These are phyloP conservation scores for Apodemia hepburni DNA, from an alignment of 2,888 invertebrate species.

Conservation along the genomic window DNA sequence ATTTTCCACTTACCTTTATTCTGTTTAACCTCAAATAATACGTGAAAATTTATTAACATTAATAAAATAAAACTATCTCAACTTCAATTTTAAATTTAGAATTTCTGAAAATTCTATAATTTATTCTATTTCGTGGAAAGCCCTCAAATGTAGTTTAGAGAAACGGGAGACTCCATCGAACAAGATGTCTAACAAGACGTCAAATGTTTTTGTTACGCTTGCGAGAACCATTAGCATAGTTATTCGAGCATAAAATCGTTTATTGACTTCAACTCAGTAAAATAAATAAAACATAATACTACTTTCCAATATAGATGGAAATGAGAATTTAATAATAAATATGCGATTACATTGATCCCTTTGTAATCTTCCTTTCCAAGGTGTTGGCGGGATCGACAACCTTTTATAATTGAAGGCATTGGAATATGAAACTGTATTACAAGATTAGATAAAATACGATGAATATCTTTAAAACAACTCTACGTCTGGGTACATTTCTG, in stretches of 20 bases:
- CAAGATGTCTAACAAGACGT: conserved; percentile 39
- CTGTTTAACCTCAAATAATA: no score
- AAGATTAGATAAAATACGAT: background rate
- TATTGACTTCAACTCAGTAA: conserved; percentile 48
- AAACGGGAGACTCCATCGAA: conserved; percentile 26
- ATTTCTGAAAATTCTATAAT: background rate
- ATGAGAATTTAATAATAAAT: conserved; percentile 14
- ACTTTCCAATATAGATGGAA: conserved; percentile 19
- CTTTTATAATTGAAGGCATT: background rate
- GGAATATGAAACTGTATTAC: background rate
- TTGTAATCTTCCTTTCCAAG: background rate
- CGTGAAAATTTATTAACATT: no score
- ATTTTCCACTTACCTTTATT: no score
- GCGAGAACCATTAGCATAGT: conserved; percentile 56
- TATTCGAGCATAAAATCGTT: conserved; percentile 64
- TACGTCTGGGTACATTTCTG: background rate
- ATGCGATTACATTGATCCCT: conserved; percentile 8
- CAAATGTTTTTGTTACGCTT: conserved; percentile 54
- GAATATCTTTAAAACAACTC: background rate
- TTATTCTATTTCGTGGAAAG: background rate
- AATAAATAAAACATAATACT: conserved; percentile 16
- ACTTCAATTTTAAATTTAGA: background rate
- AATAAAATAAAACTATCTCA: background rate
- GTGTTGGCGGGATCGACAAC: background rate
- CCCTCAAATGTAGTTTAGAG: background rate